Conservation (phyloP, 2,888 invertebrate genomes). For the Aphidoletes aphidimyza region DNA sequence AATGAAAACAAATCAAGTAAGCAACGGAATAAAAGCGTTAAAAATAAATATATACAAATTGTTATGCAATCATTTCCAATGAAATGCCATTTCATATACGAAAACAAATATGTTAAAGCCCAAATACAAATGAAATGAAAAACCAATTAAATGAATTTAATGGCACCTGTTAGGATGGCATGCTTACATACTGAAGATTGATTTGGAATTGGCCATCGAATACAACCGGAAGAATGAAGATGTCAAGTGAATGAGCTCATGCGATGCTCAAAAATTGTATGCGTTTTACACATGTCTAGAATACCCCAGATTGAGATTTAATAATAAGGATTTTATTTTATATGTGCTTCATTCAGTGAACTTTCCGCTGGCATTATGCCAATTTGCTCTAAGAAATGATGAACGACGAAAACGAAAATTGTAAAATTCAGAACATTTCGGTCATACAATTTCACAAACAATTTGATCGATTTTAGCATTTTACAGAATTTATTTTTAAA, state of each 20-base stretch:
- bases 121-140: neutral
- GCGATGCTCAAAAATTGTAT: too few relatives aligned
- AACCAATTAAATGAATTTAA: slow-evolving; percentile 32
- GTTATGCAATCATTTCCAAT: slow-evolving; percentile 23
- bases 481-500: neutral
- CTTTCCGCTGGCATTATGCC: too few relatives aligned
- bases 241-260: neutral
- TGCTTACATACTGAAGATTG: too few relatives aligned
- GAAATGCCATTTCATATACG: neutral
- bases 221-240: neutral
- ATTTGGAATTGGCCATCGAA: neutral
- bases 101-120: neutral
- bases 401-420: too few relatives aligned
- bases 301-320: too few relatives aligned
- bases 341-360: too few relatives aligned
- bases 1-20: neutral
- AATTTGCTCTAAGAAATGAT: too few relatives aligned
- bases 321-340: too few relatives aligned
- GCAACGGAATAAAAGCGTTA: slow-evolving; percentile 5
- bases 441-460: neutral
- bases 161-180: neutral
- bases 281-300: too few relatives aligned
- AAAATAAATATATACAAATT: neutral
- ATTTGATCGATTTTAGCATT: neutral
- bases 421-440: neutral